Evolutionary conservation across 2,113 vertebrate genomes (phyloP).

Genomic region (Dunckerocampus dactyliophorus): DNA sequence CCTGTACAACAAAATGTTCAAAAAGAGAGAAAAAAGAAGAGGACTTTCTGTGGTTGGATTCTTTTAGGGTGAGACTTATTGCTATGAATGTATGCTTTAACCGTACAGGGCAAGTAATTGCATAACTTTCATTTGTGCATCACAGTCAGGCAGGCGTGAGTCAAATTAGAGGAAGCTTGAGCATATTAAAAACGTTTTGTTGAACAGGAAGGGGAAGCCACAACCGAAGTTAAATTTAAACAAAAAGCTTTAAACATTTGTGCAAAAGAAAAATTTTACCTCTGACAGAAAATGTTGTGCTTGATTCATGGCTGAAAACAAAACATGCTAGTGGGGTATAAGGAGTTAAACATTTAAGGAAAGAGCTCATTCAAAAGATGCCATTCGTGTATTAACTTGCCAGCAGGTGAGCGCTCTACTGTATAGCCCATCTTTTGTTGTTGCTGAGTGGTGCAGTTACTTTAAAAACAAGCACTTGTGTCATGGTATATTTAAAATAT

Average conservation of each 20-base stretch:
- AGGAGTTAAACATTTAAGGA: slow-evolving; percentile 8
- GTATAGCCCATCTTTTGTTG: not conserved
- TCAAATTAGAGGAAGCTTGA: slow-evolving; percentile 9
- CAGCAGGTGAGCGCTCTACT: too few species aligned
- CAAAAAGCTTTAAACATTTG: not conserved
- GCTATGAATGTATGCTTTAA: not conserved
- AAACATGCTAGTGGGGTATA: slow-evolving; percentile 20
- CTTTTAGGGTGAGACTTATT: slow-evolving; percentile 54
- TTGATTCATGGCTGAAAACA: slow-evolving; percentile 6
- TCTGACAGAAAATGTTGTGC: slow-evolving; percentile 9
- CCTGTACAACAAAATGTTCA: slow-evolving; percentile 33
- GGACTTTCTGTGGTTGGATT: slow-evolving; percentile 34
- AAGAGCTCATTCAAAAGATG: slow-evolving; percentile 20
- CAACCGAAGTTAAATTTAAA: slow-evolving; percentile 8
- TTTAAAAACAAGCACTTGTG: not conserved
- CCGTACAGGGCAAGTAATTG: too few species aligned
- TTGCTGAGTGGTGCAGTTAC: not conserved
- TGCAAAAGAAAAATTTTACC: slow-evolving; percentile 1
- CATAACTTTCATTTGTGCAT: not conserved
- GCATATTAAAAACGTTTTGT: slow-evolving; percentile 16
- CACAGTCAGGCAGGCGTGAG: not conserved
- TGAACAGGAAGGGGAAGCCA: slow-evolving; percentile 30
- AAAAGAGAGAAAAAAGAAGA: slow-evolving; percentile 13
- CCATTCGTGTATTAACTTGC: slow-evolving; percentile 10
- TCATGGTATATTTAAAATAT: not conserved